phyloP scores from a whole-genome alignment of 2,888 invertebrate genomes.

The Lithosia quadra region DNA sequence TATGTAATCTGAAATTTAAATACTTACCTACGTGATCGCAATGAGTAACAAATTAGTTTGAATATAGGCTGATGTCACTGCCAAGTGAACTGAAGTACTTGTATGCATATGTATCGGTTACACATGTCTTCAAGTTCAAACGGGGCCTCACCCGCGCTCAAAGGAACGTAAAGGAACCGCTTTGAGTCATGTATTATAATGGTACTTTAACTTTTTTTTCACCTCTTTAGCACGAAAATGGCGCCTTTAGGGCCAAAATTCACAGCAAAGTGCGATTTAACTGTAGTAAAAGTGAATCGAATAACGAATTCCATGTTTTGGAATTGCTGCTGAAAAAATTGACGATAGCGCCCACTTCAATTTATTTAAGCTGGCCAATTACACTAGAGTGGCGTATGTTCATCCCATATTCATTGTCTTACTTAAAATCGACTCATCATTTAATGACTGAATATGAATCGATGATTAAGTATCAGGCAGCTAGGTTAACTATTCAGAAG shows the following conservation, averaged over 20 bases:
- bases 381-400: no score
- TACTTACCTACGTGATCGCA: conserved; percentile 39
- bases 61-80: conserved; percentile 43
- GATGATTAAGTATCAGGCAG: no score
- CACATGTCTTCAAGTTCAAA: conserved; percentile 19
- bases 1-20: conserved; percentile 46
- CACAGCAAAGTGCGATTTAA: not conserved
- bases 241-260: not conserved
- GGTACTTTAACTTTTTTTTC: not conserved
- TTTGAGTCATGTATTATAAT: conserved; percentile 11
- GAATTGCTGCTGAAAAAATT: no score
- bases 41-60: conserved; percentile 34
- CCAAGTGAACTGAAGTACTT: conserved; percentile 33
- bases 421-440: no score
- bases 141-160: not conserved
- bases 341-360: no score
- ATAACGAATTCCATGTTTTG: no score
- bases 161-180: not conserved
- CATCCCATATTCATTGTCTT: no score
- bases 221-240: not conserved
- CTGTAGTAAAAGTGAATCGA: not conserved
- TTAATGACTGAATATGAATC: no score
- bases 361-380: no score
- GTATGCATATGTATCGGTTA: conserved; percentile 33
- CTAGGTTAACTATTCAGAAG: no score